Percentiles rank a stretch among this genome's conserved stretches.
These are phyloP conservation scores for Quadriops clusia DNA, from an alignment of 2,888 invertebrate species.

Conservation along the genomic window DNA sequence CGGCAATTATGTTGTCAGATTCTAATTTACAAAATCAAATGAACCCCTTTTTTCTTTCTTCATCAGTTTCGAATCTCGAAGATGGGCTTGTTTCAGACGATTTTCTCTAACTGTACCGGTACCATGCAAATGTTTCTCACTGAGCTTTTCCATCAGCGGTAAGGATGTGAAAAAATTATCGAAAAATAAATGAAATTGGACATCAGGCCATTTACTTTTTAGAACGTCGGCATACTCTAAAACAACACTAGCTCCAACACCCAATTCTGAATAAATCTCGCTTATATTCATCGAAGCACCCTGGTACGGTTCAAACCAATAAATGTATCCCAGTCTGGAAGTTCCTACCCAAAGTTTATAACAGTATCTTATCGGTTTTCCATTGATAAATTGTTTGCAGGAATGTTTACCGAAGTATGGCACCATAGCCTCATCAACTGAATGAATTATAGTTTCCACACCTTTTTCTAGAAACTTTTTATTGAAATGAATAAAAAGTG, in stretches of 20 bases:
- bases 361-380: conserved; percentile 7
- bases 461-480: conserved; percentile 17
- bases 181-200: conserved; percentile 15
- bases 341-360: conserved; percentile 22
- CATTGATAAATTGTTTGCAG: conserved; percentile 16
- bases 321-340: conserved; percentile 19
- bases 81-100: conserved; percentile 8
- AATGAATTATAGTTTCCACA: conserved; percentile 13
- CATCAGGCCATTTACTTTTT: conserved; percentile 1
- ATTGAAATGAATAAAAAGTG: conserved; percentile 18
- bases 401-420: conserved; percentile 25
- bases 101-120: conserved; percentile 17
- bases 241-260: conserved; percentile 14
- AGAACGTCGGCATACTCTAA: conserved; percentile 13
- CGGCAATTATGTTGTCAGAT: conserved; percentile 6
- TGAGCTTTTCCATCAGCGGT: conserved; percentile 12
- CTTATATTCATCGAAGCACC: conserved; percentile 14
- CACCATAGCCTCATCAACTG: conserved; percentile 27
- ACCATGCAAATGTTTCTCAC: conserved; percentile 9
- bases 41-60: conserved; percentile 11
- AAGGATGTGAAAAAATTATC: conserved; percentile 18
- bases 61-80: conserved; percentile 2
- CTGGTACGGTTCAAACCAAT: conserved; percentile 22
- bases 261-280: conserved; percentile 14
- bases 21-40: conserved; percentile 4